Evolutionary conservation across 1,140 invertebrate genomes (phyloP).

Genomic region (Drosophila truncata): DNA sequence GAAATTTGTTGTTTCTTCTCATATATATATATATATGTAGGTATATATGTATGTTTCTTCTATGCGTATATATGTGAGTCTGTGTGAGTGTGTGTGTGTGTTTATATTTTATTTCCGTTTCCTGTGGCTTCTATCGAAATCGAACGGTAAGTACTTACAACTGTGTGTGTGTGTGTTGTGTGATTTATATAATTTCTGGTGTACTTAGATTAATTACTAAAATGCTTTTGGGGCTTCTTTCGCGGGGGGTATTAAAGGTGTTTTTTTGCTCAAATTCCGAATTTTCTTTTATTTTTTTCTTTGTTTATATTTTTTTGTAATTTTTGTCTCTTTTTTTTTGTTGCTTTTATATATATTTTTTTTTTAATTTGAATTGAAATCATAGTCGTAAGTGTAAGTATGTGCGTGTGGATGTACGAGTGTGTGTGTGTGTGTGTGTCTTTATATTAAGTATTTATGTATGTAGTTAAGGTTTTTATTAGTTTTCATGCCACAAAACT

Average conservation of each 20-base stretch:
- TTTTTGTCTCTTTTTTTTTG: conserved; percentile 3
- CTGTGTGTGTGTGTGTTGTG: conserved; percentile 29
- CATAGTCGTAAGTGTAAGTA: conserved; percentile 13
- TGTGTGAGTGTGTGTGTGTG: conserved; percentile 20
- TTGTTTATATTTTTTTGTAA: conserved; percentile 14
- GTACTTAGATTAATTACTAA: conserved; percentile 60
- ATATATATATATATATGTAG: conserved; percentile 37
- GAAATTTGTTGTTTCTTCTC: conserved; percentile 63
- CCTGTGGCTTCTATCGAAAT: conserved; percentile 16
- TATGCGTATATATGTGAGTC: conserved; percentile 28
- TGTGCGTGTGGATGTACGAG: conserved; percentile 28
- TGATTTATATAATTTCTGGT: conserved; percentile 45
- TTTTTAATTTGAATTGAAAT: conserved; percentile 15
- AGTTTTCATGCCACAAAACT: conserved; percentile 45
- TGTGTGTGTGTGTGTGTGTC: conserved; percentile 24
- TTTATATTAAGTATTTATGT: conserved; percentile 14
- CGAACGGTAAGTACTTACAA: conserved; percentile 29
- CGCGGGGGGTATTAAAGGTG: not conserved
- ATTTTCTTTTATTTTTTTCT: conserved; percentile 3
- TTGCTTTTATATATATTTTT: not conserved
- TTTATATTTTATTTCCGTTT: conserved; percentile 21
- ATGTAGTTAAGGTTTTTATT: conserved; percentile 33
- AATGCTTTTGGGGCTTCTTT: conserved; percentile 14
- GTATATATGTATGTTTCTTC: conserved; percentile 44
- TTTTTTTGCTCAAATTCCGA: conserved; percentile 9